A percentile compares a stretch with the other conserved stretches of the same genome.
Conservation (phyloP, 2,113 vertebrate species). For the Indicator indicator region DNA sequence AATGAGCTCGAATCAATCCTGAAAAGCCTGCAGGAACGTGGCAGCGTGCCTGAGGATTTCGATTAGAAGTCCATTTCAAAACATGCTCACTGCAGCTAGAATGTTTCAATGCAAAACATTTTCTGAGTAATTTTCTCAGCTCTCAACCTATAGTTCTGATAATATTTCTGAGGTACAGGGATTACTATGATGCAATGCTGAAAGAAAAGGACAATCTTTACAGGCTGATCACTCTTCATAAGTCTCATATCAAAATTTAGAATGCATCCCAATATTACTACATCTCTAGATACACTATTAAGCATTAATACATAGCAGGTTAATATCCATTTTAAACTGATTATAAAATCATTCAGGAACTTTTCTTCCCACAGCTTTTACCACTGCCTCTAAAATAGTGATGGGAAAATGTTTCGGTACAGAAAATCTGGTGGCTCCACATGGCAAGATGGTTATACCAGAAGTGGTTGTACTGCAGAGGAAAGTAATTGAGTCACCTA, state of each 20-base stretch:
- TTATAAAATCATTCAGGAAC: neutral
- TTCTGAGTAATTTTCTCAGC: neutral
- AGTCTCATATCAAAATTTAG: neutral
- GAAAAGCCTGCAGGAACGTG: neutral
- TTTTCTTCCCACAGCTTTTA: neutral
- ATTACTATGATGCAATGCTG: neutral
- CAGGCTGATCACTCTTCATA: neutral
- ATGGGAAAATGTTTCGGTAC: neutral
- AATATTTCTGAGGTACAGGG: neutral
- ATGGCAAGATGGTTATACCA: neutral
- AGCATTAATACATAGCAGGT: neutral
- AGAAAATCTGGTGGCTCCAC: neutral
- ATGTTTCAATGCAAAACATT: neutral
- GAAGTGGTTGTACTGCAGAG: neutral
- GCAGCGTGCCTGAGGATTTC: neutral
- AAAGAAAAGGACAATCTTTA: neutral
- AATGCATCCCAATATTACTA: neutral
- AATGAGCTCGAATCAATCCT: neutral
- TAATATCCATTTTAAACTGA: neutral
- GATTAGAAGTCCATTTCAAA: constrained; percentile 7
- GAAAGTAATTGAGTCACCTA: constrained; percentile 8
- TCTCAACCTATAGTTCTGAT: neutral
- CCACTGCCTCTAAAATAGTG: neutral
- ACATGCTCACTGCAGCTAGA: neutral
- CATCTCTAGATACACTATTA: neutral